Evolutionary conservation across 2,888 invertebrate genomes (phyloP).

Genomic region (Margaritifera margaritifera): DNA sequence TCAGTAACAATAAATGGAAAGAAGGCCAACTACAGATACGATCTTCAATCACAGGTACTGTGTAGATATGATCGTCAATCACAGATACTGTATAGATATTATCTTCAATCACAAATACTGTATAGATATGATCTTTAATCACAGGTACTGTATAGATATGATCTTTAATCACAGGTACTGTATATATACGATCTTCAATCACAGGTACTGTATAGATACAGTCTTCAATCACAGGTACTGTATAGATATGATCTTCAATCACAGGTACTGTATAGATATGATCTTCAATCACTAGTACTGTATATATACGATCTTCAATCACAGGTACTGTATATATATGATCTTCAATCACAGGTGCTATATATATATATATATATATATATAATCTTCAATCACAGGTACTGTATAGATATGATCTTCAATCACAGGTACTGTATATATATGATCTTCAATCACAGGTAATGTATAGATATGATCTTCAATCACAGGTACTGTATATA

Average conservation of each 20-base stretch:
- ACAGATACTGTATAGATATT: constrained; percentile 1
- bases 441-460: no score
- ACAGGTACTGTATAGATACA: constrained; percentile 3
- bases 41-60: constrained; percentile 3
- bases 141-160: constrained; percentile 6
- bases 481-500: constrained; percentile 1
- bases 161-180: constrained; percentile 3
- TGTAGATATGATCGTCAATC: neutral
- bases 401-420: constrained; percentile 3
- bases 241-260: constrained; percentile 3
- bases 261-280: constrained; percentile 6
- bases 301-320: constrained; percentile 1
- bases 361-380: no score
- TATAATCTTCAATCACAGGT: constrained; percentile 6
- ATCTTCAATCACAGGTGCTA: constrained; percentile 2
- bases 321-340: constrained; percentile 3
- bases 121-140: constrained; percentile 3
- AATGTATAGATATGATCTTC: constrained; percentile 6
- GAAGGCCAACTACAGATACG: constrained; percentile 4
- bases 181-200: constrained; percentile 1
- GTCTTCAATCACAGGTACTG: no score
- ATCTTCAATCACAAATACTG: no score
- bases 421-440: constrained; percentile 1
- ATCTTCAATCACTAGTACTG: constrained; percentile 1
- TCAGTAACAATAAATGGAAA: constrained; percentile 39